Evolutionary conservation across 2,797 vertebrate species (phyloP).

Genomic region (Podarcis siculus): DNA sequence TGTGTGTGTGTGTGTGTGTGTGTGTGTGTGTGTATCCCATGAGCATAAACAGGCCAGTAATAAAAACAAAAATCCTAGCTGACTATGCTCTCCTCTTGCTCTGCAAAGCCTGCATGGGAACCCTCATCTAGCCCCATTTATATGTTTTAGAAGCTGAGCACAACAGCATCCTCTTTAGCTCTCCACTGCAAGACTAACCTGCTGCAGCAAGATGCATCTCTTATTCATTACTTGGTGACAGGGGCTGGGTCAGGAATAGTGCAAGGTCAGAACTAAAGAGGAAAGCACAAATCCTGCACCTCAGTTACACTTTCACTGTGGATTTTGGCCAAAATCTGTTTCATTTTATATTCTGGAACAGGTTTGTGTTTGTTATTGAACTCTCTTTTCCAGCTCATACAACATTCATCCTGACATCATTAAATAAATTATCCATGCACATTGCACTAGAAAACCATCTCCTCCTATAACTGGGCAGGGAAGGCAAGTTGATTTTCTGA

Average conservation of each 20-base stretch:
- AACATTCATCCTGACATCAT: not conserved
- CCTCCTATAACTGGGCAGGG: not conserved
- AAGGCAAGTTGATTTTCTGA: not conserved
- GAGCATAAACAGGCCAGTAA: not conserved
- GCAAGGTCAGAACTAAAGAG: not conserved
- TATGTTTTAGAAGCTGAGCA: not conserved
- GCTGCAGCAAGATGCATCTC: not conserved
- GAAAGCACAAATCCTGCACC: not conserved
- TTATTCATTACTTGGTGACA: not conserved
- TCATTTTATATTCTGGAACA: not conserved
- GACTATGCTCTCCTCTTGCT: not conserved
- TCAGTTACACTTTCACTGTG: not conserved
- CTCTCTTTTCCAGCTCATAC: not conserved
- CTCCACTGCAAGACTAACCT: not conserved
- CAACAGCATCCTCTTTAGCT: not conserved
- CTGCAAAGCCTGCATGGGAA: not conserved
- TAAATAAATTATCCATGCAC: constrained; percentile 11
- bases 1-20: too few relatives aligned
- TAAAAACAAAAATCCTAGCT: not conserved
- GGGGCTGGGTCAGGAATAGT: not conserved
- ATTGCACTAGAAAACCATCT: not conserved
- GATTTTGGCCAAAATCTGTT: not conserved
- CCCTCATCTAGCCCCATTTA: not conserved
- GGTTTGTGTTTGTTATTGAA: not conserved
- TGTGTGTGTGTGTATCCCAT: not conserved